phyloP scores from a whole-genome alignment of 2,888 invertebrate genomes.

The Catocala fraxini region DNA sequence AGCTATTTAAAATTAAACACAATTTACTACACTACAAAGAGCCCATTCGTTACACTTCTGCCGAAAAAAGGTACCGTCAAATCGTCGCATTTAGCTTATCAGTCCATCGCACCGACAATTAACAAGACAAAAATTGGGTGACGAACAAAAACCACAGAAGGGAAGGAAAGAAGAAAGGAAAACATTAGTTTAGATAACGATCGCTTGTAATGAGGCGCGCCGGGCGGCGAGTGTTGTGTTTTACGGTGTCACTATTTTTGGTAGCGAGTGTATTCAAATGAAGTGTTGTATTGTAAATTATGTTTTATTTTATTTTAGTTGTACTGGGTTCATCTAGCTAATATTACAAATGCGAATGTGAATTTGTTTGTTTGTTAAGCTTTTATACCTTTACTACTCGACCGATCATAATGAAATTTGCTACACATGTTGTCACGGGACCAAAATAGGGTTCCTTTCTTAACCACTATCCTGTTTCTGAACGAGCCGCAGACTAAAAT shows the following conservation, averaged over 20 bases:
- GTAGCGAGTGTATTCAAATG: background rate
- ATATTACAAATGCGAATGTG: too few relatives aligned
- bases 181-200: slow-evolving; percentile 47
- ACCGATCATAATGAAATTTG: too few relatives aligned
- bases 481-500: too few relatives aligned
- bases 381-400: too few relatives aligned
- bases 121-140: slow-evolving; percentile 42
- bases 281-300: background rate
- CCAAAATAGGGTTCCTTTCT: too few relatives aligned
- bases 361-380: too few relatives aligned
- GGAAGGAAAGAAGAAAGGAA: slow-evolving; percentile 39
- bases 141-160: slow-evolving; percentile 25
- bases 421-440: too few relatives aligned
- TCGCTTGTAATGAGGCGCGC: slow-evolving; percentile 46
- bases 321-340: too few relatives aligned
- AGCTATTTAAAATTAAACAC: background rate
- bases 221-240: slow-evolving; percentile 17
- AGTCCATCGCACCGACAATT: slow-evolving; percentile 43
- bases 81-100: slow-evolving; percentile 48
- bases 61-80: slow-evolving; percentile 27
- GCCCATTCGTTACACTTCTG: background rate
- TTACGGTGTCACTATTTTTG: slow-evolving; percentile 12
- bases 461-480: too few relatives aligned
- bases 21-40: background rate
- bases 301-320: background rate